Evolutionary conservation across 2,113 vertebrate genomes (phyloP), one percentile per base, ranked within the genome.

Genomic region (Protobothrops flavoviridis): DNA sequence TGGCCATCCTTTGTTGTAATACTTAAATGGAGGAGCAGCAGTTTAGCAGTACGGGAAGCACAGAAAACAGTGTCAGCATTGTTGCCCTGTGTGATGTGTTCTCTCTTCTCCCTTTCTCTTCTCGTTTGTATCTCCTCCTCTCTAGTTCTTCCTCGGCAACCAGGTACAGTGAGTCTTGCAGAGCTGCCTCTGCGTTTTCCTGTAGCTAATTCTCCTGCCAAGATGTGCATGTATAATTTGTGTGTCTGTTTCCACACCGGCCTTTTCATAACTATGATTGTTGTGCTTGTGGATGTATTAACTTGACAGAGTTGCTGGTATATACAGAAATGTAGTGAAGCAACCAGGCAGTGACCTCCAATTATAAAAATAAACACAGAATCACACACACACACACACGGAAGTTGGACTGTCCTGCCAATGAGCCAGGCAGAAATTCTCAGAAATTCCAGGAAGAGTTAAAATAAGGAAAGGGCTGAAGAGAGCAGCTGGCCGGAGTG

Each of bases 61-160:
- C 43, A 0, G 39, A 43, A 94, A 85, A 88, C 94, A 9, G 96
- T 95, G 88, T 95, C 85, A 0, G 95, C 23, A 9, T 94, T 87
- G 11, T 94, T 97, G 94, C 94, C 93, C 96, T 95, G 95, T 97
- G 93, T 96, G 94, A 97, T 97, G 96, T 97, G 97, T 93, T 97
- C 95, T 97, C 97, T 93, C 93, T 92, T 92, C 91, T 69, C 93
- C 56, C 43, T 50, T 29, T 7, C 26, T n/a, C 48, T 74, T 21
- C 64, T 57, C 53, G 20, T 89, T 52, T 0, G 50, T 29, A 91
- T 24, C 74, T 86, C 52, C 74, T 93, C 33, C 61, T 98, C 90
- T 96, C 0, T 99, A 99, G 99, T 99, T 99, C 99, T 99, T 99
- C 99, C 99, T 99, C 98, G 99, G 99, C 98, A 99, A 99, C 97